phyloP scores from a whole-genome alignment of 1,140 invertebrate genomes.

The Sycophaga agraensis region DNA sequence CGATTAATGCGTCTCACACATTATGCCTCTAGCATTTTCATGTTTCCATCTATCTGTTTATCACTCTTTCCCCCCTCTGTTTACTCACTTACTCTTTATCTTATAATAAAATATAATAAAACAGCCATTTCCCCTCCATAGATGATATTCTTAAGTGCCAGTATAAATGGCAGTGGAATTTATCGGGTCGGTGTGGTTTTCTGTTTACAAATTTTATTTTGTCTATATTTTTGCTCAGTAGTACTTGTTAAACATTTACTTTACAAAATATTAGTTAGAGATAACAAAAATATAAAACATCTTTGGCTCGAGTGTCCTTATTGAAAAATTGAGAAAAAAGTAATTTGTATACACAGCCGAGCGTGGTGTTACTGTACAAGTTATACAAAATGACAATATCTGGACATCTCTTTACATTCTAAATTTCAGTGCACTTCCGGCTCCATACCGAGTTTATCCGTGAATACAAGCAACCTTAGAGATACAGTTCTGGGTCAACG shows the following conservation, averaged over 20 bases:
- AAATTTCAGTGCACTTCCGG: conserved; percentile 52
- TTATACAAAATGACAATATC: conserved; percentile 26
- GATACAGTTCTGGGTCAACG: conserved; percentile 46
- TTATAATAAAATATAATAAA: conserved; percentile 6
- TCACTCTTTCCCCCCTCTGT: conserved; percentile 9
- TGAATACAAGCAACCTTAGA: conserved; percentile 49
- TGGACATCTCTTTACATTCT: conserved; percentile 49
- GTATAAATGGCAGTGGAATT: conserved; percentile 17
- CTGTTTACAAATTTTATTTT: conserved; percentile 23
- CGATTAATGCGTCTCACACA: conserved; percentile 26
- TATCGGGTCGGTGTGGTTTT: conserved; percentile 33
- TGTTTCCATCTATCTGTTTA: neutral
- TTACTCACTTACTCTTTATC: neutral
- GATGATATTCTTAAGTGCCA: conserved; percentile 10
- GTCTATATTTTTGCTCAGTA: conserved; percentile 2
- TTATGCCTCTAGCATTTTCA: conserved; percentile 20
- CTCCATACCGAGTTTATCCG: conserved; percentile 52
- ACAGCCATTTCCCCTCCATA: conserved; percentile 1
- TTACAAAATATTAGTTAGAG: neutral
- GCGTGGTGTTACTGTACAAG: conserved; percentile 20
- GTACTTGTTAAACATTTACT: conserved; percentile 9
- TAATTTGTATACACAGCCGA: conserved; percentile 1
- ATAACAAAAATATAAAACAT: conserved; percentile 2
- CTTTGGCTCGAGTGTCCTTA: conserved; percentile 14
- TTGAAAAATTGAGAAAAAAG: neutral